Evolutionary conservation across 2,113 vertebrate species (phyloP).

Genomic region (Synodontis membranacea): DNA sequence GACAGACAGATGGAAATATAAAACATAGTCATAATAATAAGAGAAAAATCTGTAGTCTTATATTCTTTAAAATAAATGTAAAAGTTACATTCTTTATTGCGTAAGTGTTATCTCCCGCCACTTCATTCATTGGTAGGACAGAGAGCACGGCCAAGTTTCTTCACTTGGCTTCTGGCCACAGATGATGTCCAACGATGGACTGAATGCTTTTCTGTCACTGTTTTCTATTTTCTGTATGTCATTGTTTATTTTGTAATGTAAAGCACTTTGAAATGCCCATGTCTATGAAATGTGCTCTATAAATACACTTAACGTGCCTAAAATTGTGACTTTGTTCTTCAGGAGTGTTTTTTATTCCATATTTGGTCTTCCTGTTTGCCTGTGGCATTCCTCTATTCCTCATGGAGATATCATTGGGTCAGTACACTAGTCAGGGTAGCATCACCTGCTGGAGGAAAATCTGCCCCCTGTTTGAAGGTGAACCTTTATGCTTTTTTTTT

Average conservation of each 20-base stretch:
- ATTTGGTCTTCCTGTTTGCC: constrained; percentile 73
- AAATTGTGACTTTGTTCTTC: constrained; percentile 27
- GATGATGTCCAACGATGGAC: background rate
- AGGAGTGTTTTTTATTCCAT: constrained; percentile 79
- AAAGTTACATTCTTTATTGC: background rate
- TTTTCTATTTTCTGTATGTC: background rate
- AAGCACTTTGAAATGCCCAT: background rate
- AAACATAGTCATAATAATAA: background rate
- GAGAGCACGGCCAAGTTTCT: background rate
- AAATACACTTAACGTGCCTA: background rate
- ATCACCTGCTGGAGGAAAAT: constrained; percentile 78
- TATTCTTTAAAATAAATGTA: background rate
- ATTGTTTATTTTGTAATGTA: background rate
- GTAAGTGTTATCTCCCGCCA: background rate
- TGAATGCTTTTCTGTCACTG: too few relatives aligned
- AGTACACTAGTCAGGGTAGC: constrained; percentile 75
- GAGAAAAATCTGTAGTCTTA: background rate
- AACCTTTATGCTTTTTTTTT: constrained; percentile 24
- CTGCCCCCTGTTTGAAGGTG: constrained; percentile 80
- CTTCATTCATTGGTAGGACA: background rate
- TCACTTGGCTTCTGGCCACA: background rate
- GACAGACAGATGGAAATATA: too few relatives aligned
- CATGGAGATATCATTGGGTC: constrained; percentile 72
- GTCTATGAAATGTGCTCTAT: background rate
- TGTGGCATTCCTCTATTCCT: constrained; percentile 78